Conservation (phyloP, 2,113 vertebrate species). For the Lasiurus borealis region DNA sequence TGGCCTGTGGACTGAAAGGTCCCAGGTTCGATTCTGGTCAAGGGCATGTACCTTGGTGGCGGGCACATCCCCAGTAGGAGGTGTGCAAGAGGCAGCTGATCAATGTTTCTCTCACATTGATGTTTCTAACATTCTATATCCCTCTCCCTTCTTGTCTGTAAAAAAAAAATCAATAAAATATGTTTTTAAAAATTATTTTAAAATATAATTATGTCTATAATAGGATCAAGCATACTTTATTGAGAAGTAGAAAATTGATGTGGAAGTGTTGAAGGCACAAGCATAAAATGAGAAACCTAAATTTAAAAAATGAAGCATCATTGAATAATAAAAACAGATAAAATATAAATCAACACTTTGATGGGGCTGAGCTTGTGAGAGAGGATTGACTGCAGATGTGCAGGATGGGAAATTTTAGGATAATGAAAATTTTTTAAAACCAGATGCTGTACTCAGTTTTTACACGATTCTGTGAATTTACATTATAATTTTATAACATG, state of each 20-base stretch:
- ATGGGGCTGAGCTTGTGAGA: neutral
- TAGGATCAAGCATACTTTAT: neutral
- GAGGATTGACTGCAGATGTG: neutral
- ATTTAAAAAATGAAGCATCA: neutral
- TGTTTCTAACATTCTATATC: too few relatives aligned
- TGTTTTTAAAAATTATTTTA: too few relatives aligned
- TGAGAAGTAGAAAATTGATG: neutral
- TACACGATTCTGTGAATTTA: neutral
- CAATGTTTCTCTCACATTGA: too few relatives aligned
- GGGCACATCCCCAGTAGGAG: too few relatives aligned
- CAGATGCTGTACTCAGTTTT: neutral
- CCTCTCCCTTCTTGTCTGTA: too few relatives aligned
- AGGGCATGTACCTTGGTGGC: too few relatives aligned
- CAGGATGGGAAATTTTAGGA: neutral
- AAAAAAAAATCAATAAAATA: too few relatives aligned
- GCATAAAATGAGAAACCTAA: neutral
- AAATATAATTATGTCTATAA: neutral
- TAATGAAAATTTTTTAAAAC: neutral
- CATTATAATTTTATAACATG: neutral
- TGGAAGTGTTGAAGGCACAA: neutral
- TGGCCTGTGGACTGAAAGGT: too few relatives aligned
- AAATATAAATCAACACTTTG: neutral
- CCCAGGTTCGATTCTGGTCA: too few relatives aligned
- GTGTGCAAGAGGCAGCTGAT: too few relatives aligned
- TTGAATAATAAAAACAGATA: neutral